Evolutionary conservation across 2,113 vertebrate species (phyloP).

Genomic region (Epinephelus fuscoguttatus): DNA sequence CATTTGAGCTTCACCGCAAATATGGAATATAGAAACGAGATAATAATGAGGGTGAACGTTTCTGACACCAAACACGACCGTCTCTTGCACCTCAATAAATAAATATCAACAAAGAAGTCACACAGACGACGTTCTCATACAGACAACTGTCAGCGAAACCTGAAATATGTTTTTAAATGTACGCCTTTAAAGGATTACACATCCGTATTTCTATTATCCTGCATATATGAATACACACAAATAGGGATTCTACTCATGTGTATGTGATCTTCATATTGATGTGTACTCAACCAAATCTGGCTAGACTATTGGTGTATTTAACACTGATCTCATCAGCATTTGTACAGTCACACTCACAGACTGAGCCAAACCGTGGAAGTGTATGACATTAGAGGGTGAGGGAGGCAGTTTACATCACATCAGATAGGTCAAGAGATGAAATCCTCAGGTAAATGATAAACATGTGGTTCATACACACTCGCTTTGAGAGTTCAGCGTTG

Average conservation of each 20-base stretch:
- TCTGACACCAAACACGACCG: constrained; percentile 84
- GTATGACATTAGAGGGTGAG: constrained; percentile 38
- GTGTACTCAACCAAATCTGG: constrained; percentile 26
- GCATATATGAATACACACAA: constrained; percentile 54
- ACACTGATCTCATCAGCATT: constrained; percentile 43
- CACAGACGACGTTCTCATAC: constrained; percentile 38
- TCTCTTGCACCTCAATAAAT: constrained; percentile 83
- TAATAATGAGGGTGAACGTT: constrained; percentile 59
- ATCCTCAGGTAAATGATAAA: constrained; percentile 39
- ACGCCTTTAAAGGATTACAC: constrained; percentile 53
- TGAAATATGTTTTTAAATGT: constrained; percentile 27
- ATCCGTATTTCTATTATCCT: constrained; percentile 34
- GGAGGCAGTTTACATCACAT: constrained; percentile 48
- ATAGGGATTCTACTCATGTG: constrained; percentile 40
- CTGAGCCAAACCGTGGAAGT: constrained; percentile 40
- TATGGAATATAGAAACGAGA: constrained; percentile 69
- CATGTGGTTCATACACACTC: constrained; percentile 22
- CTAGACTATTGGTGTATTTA: constrained; percentile 14
- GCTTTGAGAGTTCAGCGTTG: constrained; percentile 21
- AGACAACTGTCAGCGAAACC: constrained; percentile 42
- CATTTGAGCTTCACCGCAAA: constrained; percentile 67
- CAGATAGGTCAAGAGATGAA: constrained; percentile 12
- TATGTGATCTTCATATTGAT: constrained; percentile 27
- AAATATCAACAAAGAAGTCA: constrained; percentile 49
- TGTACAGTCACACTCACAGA: constrained; percentile 30